Percentiles rank a stretch among this genome's conserved stretches.
Conservation (phyloP, 2,113 vertebrate species). For the Dromaius novaehollandiae region DNA sequence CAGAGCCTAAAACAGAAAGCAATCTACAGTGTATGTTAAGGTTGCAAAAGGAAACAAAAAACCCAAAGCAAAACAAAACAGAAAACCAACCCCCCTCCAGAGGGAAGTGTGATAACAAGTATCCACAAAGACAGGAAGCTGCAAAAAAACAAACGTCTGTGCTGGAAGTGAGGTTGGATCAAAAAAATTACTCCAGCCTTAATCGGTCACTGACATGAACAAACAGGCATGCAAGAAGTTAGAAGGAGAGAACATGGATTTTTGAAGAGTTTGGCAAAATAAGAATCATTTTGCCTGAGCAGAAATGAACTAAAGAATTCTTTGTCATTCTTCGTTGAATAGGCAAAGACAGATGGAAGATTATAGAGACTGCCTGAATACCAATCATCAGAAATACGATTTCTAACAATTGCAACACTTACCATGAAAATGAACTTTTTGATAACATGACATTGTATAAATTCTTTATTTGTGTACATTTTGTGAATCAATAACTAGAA, state of each 20-base stretch:
- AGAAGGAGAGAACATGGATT: neutral
- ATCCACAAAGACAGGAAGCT: constrained; percentile 10
- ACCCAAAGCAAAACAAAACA: neutral
- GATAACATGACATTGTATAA: neutral
- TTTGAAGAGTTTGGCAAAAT: neutral
- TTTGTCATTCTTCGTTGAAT: neutral
- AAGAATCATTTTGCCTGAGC: neutral
- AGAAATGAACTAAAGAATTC: neutral
- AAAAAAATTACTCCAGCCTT: neutral
- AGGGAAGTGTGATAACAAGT: constrained; percentile 13
- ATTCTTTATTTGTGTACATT: neutral
- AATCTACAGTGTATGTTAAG: neutral
- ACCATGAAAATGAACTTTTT: neutral
- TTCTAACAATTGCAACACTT: neutral
- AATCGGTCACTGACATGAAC: neutral
- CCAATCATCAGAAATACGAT: neutral
- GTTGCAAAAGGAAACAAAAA: neutral
- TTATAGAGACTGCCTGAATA: neutral
- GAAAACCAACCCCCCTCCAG: neutral
- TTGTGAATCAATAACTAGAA: neutral
- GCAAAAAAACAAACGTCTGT: neutral
- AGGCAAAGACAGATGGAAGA: neutral
- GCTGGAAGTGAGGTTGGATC: constrained; percentile 41
- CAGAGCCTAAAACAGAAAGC: neutral
- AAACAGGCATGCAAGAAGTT: neutral